Evolutionary conservation across 2,888 invertebrate species (phyloP).

Genomic region (Luffia ferchaultella): DNA sequence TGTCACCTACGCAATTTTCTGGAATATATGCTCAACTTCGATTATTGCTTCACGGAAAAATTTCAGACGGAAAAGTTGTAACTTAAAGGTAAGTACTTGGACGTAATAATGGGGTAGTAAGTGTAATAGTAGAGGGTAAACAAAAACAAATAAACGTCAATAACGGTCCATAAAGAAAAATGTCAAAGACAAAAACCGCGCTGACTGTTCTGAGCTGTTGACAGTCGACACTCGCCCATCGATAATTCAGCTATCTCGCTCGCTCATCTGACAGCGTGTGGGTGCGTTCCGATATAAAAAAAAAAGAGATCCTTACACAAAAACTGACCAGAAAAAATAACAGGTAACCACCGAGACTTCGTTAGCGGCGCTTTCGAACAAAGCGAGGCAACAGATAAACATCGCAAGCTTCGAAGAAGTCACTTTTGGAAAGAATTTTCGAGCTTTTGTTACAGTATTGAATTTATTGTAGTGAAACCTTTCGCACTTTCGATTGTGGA

Average conservation of each 20-base stretch:
- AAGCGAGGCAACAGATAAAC: constrained; percentile 47
- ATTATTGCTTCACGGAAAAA: no score
- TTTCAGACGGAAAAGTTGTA: neutral
- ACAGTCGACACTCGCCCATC: constrained; percentile 49
- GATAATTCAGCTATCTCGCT: constrained; percentile 46
- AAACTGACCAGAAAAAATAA: constrained; percentile 24
- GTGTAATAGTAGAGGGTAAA: no score
- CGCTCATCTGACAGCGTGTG: constrained; percentile 36
- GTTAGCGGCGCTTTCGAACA: constrained; percentile 50
- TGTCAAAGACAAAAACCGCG: neutral
- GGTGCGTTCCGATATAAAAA: constrained; percentile 18
- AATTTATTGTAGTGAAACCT: neutral
- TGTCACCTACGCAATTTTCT: no score
- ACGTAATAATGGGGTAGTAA: no score
- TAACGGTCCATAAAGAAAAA: neutral
- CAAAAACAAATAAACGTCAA: neutral
- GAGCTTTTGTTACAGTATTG: neutral
- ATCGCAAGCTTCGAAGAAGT: constrained; percentile 57
- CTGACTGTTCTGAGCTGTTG: constrained; percentile 20
- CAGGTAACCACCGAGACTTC: constrained; percentile 46
- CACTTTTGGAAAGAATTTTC: constrained; percentile 18
- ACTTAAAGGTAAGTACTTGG: neutral
- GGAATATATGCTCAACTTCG: no score
- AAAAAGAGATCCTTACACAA: neutral
- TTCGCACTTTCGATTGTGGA: no score